Evolutionary conservation across 2,113 vertebrate species (phyloP).

Genomic region (Stomatorhinus ivindoensis): DNA sequence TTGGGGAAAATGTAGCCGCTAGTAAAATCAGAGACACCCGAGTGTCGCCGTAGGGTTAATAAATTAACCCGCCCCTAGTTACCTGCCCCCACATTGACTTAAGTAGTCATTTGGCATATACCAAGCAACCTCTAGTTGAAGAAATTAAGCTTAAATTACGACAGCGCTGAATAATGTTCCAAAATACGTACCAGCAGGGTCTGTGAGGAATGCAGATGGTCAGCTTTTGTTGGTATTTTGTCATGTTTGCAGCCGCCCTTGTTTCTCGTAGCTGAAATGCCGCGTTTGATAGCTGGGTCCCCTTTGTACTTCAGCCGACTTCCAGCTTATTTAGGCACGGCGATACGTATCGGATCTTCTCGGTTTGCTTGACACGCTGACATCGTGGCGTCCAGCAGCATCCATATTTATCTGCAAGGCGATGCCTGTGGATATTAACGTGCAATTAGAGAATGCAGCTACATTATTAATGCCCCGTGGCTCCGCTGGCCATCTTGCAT

Average conservation of each 20-base stretch:
- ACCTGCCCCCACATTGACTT: background rate
- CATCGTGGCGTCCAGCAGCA: background rate
- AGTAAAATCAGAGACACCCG: background rate
- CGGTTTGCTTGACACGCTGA: background rate
- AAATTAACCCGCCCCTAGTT: background rate
- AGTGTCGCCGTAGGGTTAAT: background rate
- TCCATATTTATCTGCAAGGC: slow-evolving; percentile 14
- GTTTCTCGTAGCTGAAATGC: background rate
- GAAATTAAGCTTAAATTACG: background rate
- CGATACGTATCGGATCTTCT: background rate
- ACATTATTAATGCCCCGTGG: slow-evolving; percentile 39
- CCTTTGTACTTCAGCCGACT: background rate
- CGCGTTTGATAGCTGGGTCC: background rate
- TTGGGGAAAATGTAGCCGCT: background rate
- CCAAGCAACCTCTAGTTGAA: background rate
- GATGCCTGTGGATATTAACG: slow-evolving; percentile 35
- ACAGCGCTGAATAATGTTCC: background rate
- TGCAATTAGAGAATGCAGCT: slow-evolving; percentile 41
- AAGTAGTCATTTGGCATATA: background rate
- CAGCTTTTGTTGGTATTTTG: background rate
- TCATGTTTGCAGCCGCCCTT: background rate
- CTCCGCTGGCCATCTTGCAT: slow-evolving; percentile 31
- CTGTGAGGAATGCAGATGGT: background rate
- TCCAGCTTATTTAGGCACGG: background rate
- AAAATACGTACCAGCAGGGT: background rate